Percentiles rank a stretch among this genome's conserved stretches.
phyloP scores from a whole-genome alignment of 2,113 vertebrate species.

The Riparia riparia region DNA sequence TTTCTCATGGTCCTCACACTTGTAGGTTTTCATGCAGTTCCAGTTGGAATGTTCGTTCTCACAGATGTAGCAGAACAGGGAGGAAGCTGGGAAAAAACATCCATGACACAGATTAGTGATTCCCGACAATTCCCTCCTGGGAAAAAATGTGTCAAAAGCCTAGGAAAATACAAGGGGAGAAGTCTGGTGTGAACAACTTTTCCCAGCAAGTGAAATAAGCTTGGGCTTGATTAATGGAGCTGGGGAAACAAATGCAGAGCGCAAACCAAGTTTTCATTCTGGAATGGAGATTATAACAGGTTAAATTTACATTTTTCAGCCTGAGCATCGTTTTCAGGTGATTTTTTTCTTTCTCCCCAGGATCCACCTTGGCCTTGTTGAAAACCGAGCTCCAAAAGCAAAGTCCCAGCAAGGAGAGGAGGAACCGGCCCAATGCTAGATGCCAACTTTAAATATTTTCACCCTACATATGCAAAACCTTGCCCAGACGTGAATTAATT shows the following conservation, averaged over 20 bases:
- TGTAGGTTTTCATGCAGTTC: slow-evolving; percentile 62
- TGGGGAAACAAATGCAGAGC: neutral
- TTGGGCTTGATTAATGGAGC: neutral
- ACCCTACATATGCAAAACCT: neutral
- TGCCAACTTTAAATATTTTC: neutral
- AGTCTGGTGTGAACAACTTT: neutral
- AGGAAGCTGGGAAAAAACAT: slow-evolving; percentile 5
- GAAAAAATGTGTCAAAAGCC: neutral
- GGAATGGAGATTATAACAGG: neutral
- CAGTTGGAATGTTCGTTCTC: slow-evolving; percentile 50
- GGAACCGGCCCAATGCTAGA: neutral
- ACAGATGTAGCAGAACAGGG: slow-evolving; percentile 29
- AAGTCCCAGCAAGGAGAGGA: neutral
- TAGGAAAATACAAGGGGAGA: neutral
- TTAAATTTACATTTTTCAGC: neutral
- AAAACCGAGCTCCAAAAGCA: neutral
- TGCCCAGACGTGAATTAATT: neutral
- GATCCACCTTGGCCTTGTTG: fast-evolving
- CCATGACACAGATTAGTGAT: neutral
- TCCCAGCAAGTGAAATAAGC: neutral
- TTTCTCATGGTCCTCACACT: slow-evolving; percentile 47
- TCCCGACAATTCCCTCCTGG: neutral
- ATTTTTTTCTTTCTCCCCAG: neutral
- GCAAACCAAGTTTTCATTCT: neutral
- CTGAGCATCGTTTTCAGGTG: neutral